Conservation (phyloP, 2,888 invertebrate species). For the Palloptera scutellata region DNA sequence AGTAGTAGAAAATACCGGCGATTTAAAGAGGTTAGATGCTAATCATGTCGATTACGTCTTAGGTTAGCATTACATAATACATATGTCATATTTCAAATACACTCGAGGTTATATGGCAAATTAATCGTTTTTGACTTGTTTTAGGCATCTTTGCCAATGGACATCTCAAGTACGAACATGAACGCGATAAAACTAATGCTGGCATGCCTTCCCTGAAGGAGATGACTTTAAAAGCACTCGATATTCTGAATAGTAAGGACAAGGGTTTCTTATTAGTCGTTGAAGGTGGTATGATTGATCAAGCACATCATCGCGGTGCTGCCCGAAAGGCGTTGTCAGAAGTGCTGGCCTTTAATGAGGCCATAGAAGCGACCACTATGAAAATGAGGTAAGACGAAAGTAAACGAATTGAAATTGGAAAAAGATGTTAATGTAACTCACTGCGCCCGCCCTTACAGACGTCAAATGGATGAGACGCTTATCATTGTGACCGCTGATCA, state of each 20-base stretch:
- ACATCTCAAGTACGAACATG: conserved; percentile 78
- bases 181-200: conserved; percentile 70
- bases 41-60: conserved; percentile 77
- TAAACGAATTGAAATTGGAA: background rate
- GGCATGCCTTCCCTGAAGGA: conserved; percentile 82
- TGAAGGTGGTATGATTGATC: conserved; percentile 87
- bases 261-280: conserved; percentile 81
- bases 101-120: no score
- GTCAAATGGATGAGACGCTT: conserved; percentile 72
- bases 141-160: conserved; percentile 82
- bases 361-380: conserved; percentile 73
- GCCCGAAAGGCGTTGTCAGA: conserved; percentile 82
- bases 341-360: conserved; percentile 79
- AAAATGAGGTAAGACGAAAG: conserved; percentile 64
- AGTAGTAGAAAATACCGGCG: conserved; percentile 74
- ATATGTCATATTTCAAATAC: background rate
- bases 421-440: background rate
- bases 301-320: conserved; percentile 83
- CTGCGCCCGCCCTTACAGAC: conserved; percentile 35
- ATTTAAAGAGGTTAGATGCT: conserved; percentile 70
- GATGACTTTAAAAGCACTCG: conserved; percentile 81
- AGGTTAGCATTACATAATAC: conserved; percentile 66
- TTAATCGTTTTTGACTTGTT: conserved; percentile 3
- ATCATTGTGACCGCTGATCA: conserved; percentile 88
- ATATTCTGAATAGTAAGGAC: conserved; percentile 73